Conservation (phyloP, 2,888 invertebrate genomes). For the Cylloceria caligata region DNA sequence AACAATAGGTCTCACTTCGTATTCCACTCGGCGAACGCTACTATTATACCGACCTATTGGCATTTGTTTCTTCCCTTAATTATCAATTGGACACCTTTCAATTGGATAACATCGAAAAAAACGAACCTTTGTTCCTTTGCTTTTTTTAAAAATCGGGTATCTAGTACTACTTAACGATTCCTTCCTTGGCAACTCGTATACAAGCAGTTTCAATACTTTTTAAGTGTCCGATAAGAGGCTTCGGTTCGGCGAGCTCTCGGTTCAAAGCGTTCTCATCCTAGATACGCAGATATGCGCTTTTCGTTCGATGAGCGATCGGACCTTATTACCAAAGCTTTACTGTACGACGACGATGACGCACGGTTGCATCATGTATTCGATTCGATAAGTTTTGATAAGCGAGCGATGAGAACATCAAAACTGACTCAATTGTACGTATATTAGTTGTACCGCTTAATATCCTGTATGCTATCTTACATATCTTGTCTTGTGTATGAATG, state of each 20-base stretch:
- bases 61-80: background rate
- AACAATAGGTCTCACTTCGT: too few relatives aligned
- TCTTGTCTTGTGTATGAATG: background rate
- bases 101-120: background rate
- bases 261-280: constrained; percentile 5
- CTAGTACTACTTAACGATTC: background rate
- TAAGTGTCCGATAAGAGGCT: constrained; percentile 1
- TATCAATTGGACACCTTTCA: background rate
- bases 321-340: constrained; percentile 20
- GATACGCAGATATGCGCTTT: background rate
- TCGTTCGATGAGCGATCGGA: background rate
- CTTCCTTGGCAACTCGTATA: background rate
- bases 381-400: constrained; percentile 15
- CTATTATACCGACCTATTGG: too few relatives aligned
- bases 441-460: background rate
- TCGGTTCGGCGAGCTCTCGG: background rate
- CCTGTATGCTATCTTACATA: background rate
- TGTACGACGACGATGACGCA: constrained; percentile 14
- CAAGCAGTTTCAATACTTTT: background rate
- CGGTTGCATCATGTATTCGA: constrained; percentile 8
- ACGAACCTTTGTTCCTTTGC: background rate
- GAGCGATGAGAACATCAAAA: constrained; percentile 24
- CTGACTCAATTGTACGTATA: constrained; percentile 13
- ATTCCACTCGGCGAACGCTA: too few relatives aligned
- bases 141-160: background rate